Evolutionary conservation across 2,113 vertebrate genomes (phyloP), one percentile per base, ranked within the genome.

Genomic region (Apaloderma vittatum): DNA sequence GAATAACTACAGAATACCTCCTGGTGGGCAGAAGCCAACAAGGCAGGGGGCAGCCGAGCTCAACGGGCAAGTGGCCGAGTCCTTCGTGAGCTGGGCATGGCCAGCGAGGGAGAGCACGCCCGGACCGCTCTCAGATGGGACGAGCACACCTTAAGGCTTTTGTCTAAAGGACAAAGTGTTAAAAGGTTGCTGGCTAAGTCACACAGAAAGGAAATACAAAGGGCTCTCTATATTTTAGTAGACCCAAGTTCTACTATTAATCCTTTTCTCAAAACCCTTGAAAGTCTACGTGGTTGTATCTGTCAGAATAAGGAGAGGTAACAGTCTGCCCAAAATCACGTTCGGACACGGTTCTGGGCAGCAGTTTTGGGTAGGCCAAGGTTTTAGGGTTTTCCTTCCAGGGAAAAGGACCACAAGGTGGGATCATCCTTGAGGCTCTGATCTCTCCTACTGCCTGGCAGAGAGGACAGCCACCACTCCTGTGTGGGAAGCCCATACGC

Each of bases 401-500:
- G 24, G 37, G 22, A 30, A 61, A 30, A 82, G 40, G 65, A 61
- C 22, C 32, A 21, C 0, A 0, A 7, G 16, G 40, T 16, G 34
- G 19, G 27, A 24, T 46, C 32, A 17, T 26, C 66, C 36, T 24
- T 40, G 48, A 73, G n/a, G 48, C 48, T 73, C 43, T 21, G 21
- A 73, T 74, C 51, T 22, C 48, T 81, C 36, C 55, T 5, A 0
- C 14, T 40, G 36, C 11, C 9, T 59, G 17, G 36, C 51, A 90
- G 66, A 36, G n/a, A 16, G 9, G 81, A 16, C 3, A 67, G 57
- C 57, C 66, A 16, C 23, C 30, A 6, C 22, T 45, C 12, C 27
- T 2, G 2, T 7, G 0, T 3, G 32, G 59, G 13, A 77, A 72
- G 26, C 23, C 21, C 45, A 7, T 7, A 4, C 0, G 1, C 46